Conservation (phyloP, 2,888 invertebrate genomes). For the Mystacides longicornis region DNA sequence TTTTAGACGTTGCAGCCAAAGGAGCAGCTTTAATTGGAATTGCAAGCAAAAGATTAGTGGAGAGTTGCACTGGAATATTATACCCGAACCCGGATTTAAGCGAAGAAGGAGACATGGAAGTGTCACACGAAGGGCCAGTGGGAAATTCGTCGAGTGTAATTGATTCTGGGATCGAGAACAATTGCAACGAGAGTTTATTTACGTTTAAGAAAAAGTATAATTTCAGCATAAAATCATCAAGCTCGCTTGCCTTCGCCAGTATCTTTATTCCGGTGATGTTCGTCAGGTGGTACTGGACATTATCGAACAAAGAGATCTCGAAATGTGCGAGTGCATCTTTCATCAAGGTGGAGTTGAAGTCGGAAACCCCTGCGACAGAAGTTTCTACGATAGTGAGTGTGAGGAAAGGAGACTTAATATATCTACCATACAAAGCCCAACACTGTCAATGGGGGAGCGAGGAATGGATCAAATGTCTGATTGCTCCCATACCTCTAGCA, state of each 20-base stretch:
- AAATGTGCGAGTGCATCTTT: conserved; percentile 6
- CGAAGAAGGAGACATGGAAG: not conserved
- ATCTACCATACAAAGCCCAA: no score
- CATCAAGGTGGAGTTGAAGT: conserved; percentile 9
- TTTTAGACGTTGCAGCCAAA: not conserved
- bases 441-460: no score
- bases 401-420: conserved; percentile 12
- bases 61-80: not conserved
- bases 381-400: not conserved
- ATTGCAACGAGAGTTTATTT: no score
- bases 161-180: no score
- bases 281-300: conserved; percentile 15
- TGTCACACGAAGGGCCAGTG: not conserved
- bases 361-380: not conserved
- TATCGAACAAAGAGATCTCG: conserved; percentile 1
- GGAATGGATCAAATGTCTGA: no score
- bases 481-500: no score
- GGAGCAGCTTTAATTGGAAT: not conserved
- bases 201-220: no score
- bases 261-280: conserved; percentile 14
- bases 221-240: no score
- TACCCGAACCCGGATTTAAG: not conserved
- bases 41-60: not conserved
- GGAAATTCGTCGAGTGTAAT: not conserved
- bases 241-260: conserved; percentile 10